These are phyloP conservation scores for Eudemis profundana DNA, from an alignment of 2,888 invertebrate species.

Conservation along the genomic window DNA sequence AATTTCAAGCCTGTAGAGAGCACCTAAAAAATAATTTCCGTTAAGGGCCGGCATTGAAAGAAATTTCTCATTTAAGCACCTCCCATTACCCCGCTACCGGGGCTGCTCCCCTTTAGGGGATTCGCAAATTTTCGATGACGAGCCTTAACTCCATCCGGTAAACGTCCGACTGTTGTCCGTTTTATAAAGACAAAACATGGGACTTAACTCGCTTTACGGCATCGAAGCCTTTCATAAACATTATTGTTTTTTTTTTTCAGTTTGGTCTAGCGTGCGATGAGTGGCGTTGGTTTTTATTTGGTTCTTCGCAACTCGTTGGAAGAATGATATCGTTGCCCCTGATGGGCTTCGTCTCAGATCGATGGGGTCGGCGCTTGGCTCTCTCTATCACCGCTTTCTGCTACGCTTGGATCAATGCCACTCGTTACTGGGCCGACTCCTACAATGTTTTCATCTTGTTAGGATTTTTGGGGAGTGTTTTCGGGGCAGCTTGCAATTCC, in stretches of 20 bases:
- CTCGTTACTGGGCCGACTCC: constrained; percentile 4
- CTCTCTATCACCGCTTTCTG: constrained; percentile 18
- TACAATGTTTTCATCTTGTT: constrained; percentile 17
- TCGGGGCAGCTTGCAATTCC: constrained; percentile 16
- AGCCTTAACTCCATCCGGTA: no score
- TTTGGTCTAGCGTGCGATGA: constrained; percentile 37
- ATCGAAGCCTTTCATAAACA: no score
- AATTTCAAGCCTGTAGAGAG: no score
- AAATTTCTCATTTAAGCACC: no score
- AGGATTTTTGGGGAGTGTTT: constrained; percentile 12
- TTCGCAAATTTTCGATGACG: no score
- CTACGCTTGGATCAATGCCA: constrained; percentile 24
- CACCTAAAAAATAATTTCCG: no score
- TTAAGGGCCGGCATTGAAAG: no score
- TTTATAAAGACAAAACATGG: no score
- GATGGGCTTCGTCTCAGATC: constrained; percentile 23
- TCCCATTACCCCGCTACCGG: no score
- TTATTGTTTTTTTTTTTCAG: constrained; percentile 14
- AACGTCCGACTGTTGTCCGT: no score
- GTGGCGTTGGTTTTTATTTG: constrained; percentile 35
- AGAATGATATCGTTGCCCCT: constrained; percentile 9
- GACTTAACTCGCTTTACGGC: no score
- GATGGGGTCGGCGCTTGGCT: constrained; percentile 32
- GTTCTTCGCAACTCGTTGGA: constrained; percentile 18
- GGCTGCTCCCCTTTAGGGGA: no score